Evolutionary conservation across 2,113 vertebrate species (phyloP).

Genomic region (Salminus brasiliensis): DNA sequence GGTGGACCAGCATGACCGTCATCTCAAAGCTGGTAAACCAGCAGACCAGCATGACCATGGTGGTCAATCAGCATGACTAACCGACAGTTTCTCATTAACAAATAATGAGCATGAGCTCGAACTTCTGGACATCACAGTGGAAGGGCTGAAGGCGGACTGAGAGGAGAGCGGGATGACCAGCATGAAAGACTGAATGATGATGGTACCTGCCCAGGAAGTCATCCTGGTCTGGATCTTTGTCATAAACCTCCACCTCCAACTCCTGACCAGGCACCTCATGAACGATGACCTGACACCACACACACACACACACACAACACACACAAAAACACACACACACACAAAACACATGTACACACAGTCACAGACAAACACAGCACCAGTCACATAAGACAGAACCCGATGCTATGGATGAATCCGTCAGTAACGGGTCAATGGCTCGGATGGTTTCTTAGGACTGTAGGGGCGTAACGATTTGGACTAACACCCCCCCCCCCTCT

Average conservation of each 20-base stretch:
- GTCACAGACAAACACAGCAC: background rate
- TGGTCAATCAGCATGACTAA: too few species aligned
- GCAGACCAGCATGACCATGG: too few species aligned
- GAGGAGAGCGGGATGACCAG: background rate
- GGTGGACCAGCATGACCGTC: too few species aligned
- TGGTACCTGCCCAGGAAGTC: conserved; percentile 92
- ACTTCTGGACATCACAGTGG: too few species aligned
- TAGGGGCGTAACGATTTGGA: background rate
- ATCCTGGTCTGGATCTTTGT: conserved; percentile 93
- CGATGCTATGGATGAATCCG: background rate
- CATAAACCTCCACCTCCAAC: conserved; percentile 91
- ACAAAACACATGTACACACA: conserved; percentile 13
- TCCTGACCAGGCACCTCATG: conserved; percentile 94
- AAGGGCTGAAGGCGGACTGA: background rate
- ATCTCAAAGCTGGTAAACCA: too few species aligned
- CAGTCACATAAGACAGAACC: background rate
- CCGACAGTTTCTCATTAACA: background rate
- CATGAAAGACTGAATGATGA: conserved; percentile 32
- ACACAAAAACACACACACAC: conserved; percentile 41
- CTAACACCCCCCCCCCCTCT: too few species aligned
- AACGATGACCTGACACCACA: conserved; percentile 85
- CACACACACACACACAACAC: conserved; percentile 53
- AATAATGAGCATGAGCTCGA: background rate
- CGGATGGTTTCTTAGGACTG: background rate
- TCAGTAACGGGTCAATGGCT: background rate